Conservation (phyloP, 2,113 vertebrate species). For the Dicaeum eximium region DNA sequence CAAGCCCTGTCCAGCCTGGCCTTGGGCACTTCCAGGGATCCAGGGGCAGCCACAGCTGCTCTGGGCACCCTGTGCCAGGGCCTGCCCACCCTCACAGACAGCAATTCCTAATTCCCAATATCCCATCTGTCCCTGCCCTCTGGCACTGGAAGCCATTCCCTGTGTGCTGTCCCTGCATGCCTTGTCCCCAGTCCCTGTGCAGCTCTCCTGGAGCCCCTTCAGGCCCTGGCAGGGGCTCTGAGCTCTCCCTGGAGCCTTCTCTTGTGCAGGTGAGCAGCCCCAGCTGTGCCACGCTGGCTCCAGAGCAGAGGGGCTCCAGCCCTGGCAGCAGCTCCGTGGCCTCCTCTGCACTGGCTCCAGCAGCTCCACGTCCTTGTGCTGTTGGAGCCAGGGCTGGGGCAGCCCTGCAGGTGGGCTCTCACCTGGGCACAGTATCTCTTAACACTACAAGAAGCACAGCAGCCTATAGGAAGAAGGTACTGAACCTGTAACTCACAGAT, state of each 20-base stretch:
- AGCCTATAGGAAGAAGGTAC: not conserved
- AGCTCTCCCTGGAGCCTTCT: not conserved
- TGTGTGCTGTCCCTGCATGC: not conserved
- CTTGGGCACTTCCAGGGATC: not conserved
- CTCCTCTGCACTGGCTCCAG: not conserved
- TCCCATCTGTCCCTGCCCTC: not conserved
- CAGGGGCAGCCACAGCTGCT: not conserved
- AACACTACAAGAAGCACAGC: not conserved
- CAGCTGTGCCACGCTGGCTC: not conserved
- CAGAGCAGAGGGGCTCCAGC: not conserved
- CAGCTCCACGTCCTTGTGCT: not conserved
- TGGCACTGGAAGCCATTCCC: not conserved
- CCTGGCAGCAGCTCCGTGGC: not conserved
- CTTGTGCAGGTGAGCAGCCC: not conserved
- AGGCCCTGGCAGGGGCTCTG: not conserved
- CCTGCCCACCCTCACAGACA: not conserved
- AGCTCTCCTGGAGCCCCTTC: not conserved
- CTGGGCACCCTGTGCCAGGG: not conserved
- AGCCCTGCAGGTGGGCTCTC: not conserved
- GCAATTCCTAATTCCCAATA: not conserved
- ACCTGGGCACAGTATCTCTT: not conserved
- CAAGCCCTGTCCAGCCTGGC: not conserved
- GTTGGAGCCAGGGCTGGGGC: not conserved
- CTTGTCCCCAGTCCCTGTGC: not conserved
- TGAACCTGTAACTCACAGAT: not conserved